phyloP scores from a whole-genome alignment of 2,888 invertebrate genomes.

The Synergus itoensis region DNA sequence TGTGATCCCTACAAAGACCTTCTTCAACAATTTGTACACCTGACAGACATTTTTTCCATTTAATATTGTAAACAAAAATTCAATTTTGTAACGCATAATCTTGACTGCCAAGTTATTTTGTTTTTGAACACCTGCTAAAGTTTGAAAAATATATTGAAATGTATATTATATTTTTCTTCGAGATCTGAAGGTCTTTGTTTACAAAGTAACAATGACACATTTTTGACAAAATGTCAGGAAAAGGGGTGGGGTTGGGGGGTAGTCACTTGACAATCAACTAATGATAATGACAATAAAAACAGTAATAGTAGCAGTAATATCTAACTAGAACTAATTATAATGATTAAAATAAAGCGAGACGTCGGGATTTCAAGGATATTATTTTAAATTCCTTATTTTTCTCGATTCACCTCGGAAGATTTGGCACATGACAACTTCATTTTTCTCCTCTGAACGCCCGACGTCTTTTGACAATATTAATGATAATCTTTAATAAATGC shows the following conservation, averaged over 20 bases:
- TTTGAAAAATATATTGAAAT: not conserved
- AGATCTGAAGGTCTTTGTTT: not conserved
- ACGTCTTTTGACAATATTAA: slow-evolving; percentile 53
- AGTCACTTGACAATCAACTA: slow-evolving; percentile 56
- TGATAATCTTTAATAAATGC: slow-evolving; percentile 74
- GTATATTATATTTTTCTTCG: not conserved
- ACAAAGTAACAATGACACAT: slow-evolving; percentile 35
- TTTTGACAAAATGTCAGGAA: slow-evolving; percentile 50
- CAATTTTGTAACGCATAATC: not conserved
- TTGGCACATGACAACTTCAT: slow-evolving; percentile 53
- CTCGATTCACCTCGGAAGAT: slow-evolving; percentile 55
- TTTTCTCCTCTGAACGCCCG: slow-evolving; percentile 39
- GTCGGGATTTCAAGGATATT: slow-evolving; percentile 53
- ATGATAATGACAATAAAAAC: slow-evolving; percentile 62
- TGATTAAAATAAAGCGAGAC: slow-evolving; percentile 56
- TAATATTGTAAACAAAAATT: not conserved
- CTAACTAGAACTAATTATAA: slow-evolving; percentile 66
- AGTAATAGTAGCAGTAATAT: slow-evolving; percentile 65
- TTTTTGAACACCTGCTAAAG: not conserved
- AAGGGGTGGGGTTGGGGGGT: slow-evolving; percentile 44
- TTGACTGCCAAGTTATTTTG: not conserved
- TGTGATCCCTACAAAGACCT: slow-evolving; percentile 30
- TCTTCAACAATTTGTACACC: not conserved
- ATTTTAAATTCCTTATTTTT: slow-evolving; percentile 35
- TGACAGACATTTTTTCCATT: not conserved